Evolutionary conservation across 2,113 vertebrate species (phyloP), one percentile per base, ranked within the genome.

Genomic region (Sminthopsis crassicaudata): DNA sequence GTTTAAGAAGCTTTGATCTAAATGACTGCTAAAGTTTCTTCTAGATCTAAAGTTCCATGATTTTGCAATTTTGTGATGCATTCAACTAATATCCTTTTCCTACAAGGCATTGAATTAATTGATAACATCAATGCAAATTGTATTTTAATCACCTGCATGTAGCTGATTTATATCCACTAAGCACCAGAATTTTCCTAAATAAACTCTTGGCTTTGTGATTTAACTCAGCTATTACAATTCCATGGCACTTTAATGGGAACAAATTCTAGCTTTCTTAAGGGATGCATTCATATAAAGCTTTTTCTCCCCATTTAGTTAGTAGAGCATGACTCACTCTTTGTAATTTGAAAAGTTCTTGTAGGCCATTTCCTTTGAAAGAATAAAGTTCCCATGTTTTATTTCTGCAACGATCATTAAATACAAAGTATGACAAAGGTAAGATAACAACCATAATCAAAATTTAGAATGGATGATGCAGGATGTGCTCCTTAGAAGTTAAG

Each of bases 111-210:
- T 84, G 67, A 84, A 23, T 84, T 84, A 67, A n/a, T 36, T 67
- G 30, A 92, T 95, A 97, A 97, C 94, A 97, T 90, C 89, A 93
- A 67, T 84, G 27, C 19, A 67, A 97, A 93, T n/a, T 88, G 89
- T 50, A 46, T 50, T 27, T 92, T 88, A 93, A 96, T 96, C 94
- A 88, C 54, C 46, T 53, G 30, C 92, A 95, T 1, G 10, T 3
- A 95, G 91, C n/a, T 84, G 67, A 84, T 84, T 84, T 84, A 84
- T 84, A 7, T 23, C 67, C 36, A 19, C 30, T 42, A 26, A 84
- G 19, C 19, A 84, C 36, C 1, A 42, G 42, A n/a, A 22, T 84
- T 42, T 42, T 23, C n/a, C 19, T 84, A 42, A 84, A 22, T 42
- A 84, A 84, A 84, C 36, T 42, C 67, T 84, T 0, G 36, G 67